Evolutionary conservation across 2,888 invertebrate genomes (phyloP).

Genomic region (Cremastinae sp.): DNA sequence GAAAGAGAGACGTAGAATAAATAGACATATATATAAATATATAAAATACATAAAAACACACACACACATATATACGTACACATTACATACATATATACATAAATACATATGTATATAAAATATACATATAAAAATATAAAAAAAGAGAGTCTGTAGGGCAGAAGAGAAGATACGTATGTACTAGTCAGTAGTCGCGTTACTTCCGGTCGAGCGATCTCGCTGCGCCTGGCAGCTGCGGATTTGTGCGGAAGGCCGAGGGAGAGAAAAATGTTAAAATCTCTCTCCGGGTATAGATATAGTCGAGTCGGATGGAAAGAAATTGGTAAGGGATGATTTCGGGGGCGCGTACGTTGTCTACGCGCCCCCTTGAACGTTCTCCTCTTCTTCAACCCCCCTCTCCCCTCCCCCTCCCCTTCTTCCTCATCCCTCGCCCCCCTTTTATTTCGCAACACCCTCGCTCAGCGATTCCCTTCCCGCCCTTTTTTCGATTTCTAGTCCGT

Average conservation of each 20-base stretch:
- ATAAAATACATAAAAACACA: no score
- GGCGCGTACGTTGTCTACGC: constrained; percentile 68
- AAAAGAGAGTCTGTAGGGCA: constrained; percentile 52
- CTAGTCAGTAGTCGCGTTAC: constrained; percentile 80
- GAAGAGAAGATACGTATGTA: constrained; percentile 73
- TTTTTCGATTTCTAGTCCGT: no score
- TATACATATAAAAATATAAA: no score
- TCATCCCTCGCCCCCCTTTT: constrained; percentile 63
- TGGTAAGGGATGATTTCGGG: constrained; percentile 71
- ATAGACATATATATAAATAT: no score
- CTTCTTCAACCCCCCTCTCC: constrained; percentile 56
- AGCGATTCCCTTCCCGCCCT: no score
- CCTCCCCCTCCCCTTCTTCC: constrained; percentile 46
- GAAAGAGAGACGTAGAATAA: no score
- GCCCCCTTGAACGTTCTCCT: constrained; percentile 66
- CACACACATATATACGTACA: no score
- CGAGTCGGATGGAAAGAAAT: constrained; percentile 42
- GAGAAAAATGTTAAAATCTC: constrained; percentile 8
- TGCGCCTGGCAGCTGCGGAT: constrained; percentile 80
- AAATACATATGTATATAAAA: constrained; percentile 35
- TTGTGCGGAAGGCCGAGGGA: constrained; percentile 71
- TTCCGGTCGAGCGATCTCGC: constrained; percentile 79
- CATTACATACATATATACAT: neutral
- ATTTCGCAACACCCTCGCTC: constrained; percentile 48
- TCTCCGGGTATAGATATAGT: constrained; percentile 1